Base-by-base conservation (phyloP, 2,113 vertebrate genomes). In the Chiloscyllium plagiosum region DNA sequence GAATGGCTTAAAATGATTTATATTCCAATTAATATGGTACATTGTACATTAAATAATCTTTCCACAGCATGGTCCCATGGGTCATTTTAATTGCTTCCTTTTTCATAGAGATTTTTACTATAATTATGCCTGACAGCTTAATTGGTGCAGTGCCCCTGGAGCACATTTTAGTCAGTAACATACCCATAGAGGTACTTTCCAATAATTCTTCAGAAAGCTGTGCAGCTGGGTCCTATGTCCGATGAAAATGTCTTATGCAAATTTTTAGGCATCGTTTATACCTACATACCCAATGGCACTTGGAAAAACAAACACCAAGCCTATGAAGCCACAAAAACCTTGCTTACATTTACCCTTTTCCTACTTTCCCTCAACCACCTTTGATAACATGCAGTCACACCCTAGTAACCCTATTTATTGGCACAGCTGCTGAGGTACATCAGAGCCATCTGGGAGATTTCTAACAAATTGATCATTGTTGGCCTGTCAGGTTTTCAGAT, bases 41-140 rank as follows among this genome's bases (percentile, higher is more conserved):
- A 95, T 95, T 95, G 94, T 95, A 95, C 94, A 95, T 95, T 95
- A 69, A 95, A 95, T 95, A 95, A 95, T 95, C 94, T 95, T 95
- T 95, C 94, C 69, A 72, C 94, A 95, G 94, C 47, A 72, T 29
- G 69, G 47, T 95, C 94, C 94, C 94, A 13, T 33, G 69, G 94
- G 94, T 76, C 94, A 72, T 72, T 95, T 95, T 95, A 95, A 95
- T 95, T 95, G 94, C 69, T 95, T 95, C 94, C 94, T 95, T 76
- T 95, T 95, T 76, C 50, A 20, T 95, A 95, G 69, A 76, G 94
- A 95, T 95, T 76, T 95, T 76, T 76, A 95, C 94, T 95, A 33
- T 95, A 95, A 95, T 95, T 52, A 95, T 6, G 72, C 94, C 94
- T 95, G 94, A 95, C 94, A 95, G 94, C 37, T 95, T 95, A 95